These are phyloP conservation scores for Pangasius macronema DNA, from an alignment of 2,797 vertebrate species.

Conservation along the genomic window DNA sequence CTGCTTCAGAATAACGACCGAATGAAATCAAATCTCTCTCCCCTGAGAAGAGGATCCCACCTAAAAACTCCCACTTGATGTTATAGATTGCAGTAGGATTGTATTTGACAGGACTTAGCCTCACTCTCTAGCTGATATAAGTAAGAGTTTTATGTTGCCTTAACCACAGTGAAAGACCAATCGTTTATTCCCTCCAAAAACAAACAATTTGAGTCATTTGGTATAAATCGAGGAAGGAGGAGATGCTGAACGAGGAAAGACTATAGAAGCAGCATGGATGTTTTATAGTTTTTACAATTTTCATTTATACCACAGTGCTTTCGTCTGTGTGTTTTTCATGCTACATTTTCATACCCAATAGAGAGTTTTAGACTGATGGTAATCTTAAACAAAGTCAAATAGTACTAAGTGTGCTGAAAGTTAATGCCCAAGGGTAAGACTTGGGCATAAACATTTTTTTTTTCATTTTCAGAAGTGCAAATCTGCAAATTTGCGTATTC, in stretches of 20 bases:
- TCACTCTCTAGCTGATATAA: constrained; percentile 38
- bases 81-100: constrained; percentile 74
- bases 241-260: background rate
- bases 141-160: constrained; percentile 11
- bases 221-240: background rate
- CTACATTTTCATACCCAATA: background rate
- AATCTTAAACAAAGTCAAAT: background rate
- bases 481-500: background rate
- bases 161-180: constrained; percentile 31
- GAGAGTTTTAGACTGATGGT: background rate
- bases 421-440: background rate
- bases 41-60: constrained; percentile 57
- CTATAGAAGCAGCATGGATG: background rate
- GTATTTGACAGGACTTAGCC: constrained; percentile 72
- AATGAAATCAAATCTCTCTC: constrained; percentile 27
- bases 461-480: background rate
- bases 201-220: background rate
- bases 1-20: constrained; percentile 28
- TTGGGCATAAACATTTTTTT: background rate
- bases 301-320: background rate
- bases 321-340: background rate
- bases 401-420: background rate
- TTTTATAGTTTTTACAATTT: background rate
- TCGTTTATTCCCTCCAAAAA: constrained; percentile 30
- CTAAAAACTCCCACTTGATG: constrained; percentile 52